These are phyloP conservation scores for Calycopis cecrops DNA, from an alignment of 1,140 invertebrate genomes.

Conservation along the genomic window DNA sequence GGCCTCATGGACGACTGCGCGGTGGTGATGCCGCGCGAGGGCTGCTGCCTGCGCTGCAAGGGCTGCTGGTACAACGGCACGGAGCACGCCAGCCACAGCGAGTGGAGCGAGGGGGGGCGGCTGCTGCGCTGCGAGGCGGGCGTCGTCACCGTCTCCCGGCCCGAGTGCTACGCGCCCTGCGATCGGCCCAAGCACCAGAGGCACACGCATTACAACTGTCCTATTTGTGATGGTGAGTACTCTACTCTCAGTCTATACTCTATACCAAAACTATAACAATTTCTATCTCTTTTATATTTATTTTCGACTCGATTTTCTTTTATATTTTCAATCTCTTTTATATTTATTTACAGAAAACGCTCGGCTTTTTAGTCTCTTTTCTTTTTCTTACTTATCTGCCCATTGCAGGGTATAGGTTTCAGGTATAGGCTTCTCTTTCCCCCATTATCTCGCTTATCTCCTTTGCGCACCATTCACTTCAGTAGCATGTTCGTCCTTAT, in stretches of 20 bases:
- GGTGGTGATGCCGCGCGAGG: constrained; percentile 59
- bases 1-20: constrained; percentile 59
- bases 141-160: constrained; percentile 85
- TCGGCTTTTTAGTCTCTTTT: no score
- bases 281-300: no score
- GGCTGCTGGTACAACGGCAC: constrained; percentile 85
- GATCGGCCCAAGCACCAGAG: constrained; percentile 80
- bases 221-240: constrained; percentile 81
- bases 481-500: no score
- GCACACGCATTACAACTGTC: constrained; percentile 83
- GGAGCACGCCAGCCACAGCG: constrained; percentile 83
- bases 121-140: constrained; percentile 86
- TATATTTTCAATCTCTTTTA: no score
- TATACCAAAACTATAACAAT: no score
- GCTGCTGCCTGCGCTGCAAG: constrained; percentile 64
- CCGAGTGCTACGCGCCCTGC: constrained; percentile 89
- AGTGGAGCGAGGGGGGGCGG: constrained; percentile 86
- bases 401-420: no score
- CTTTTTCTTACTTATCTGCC: no score
- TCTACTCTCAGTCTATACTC: neutral
- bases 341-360: no score
- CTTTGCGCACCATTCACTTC: no score
- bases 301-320: no score
- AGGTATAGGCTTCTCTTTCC: no score
- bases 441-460: no score